Evolutionary conservation across 2,797 vertebrate genomes (phyloP), one percentile per base, ranked within the genome.

Genomic region (Caiman crocodilus): DNA sequence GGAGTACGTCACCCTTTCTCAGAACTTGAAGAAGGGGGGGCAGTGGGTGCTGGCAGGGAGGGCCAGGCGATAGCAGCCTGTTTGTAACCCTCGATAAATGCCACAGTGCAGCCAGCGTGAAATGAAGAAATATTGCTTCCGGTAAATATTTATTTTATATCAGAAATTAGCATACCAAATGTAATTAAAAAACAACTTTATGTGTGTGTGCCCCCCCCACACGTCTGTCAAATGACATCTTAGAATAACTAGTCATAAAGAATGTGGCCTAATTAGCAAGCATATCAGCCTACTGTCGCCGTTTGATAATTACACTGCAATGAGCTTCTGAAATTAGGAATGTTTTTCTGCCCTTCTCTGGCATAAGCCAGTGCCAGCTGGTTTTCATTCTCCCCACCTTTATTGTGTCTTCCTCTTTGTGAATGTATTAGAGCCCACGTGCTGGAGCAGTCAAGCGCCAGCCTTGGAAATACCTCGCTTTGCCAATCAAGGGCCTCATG

Each of bases 101-200:
- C 97, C 90, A 96, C 89, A 93, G 98, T 97, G 98, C 98, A 99
- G 97, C 95, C 84, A 95, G 98, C 98, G 97, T 99, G 98, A 99
- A 99, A 99, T 99, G 98, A 99, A 98, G 98, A 98, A 98, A 98
- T 98, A 98, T 98, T 98, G 98, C 98, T 98, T 96, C 98, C 96
- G 97, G 98, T 98, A 99, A 99, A 99, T 98, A 98, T 99, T 99
- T 99, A 98, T 98, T 99, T 99, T 99, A 97, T 98, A 98, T 98
- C 98, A 98, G 97, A 98, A 98, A 99, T 99, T 99, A 99, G 98
- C 98, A 99, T 99, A 98, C 98, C 98, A 98, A 98, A 98, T 98
- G 98, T 99, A 99, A 99, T 99, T 99, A 99, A 98, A 73, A 99
- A 99, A 97, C 96, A 98, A 98, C 97, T 97, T 97, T 93, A 95